Base-by-base conservation (phyloP, 1,140 invertebrate genomes). In the Hycleus phaleratus region DNA sequence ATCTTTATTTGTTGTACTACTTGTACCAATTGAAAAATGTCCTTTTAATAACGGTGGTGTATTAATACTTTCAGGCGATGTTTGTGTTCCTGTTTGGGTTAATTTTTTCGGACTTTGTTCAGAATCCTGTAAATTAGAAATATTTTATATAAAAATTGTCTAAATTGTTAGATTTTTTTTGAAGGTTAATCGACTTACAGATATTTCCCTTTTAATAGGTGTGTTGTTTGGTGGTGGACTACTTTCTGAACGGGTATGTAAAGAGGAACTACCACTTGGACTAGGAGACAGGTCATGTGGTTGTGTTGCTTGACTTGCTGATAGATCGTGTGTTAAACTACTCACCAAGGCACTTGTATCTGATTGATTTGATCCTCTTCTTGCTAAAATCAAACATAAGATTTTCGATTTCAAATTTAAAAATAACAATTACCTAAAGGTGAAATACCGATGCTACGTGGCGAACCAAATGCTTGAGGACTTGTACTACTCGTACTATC, bases 31-130 rank as follows among this genome's bases (percentile, higher is more conserved):
- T 50, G 76, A 84, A 66, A 86, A 85, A 60, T 83, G 80, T 12
- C 78, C 76, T 56, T 79, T 81, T 62, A 80, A 18, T 18, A 18
- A 74, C 9, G 75, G 71, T 0, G 73, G 71, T 10, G 74, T 74
- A 3, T 68, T 75, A 11, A 72, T 71, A 52, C 75, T 80, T 50
- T 88, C 86, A 0, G 86, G 87, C 59, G 85, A 88, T 3, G 86
- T 89, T 70, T 89, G 87, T 0, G 87, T 89, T 55, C 85, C 85
- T 9, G 85, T 84, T 72, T 88, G 85, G 0, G 84, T 84, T 12
- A 87, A 71, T 56, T 78, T 78, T 26, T 71, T 69, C 1, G 74
- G 74, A 64, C 71, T 75, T 32, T 74, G 71, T 58, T 78, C 68
- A 4, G 50, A 72, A 64, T 77, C 74, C 76, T 78, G 53, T 49